Evolutionary conservation across 2,797 vertebrate species (phyloP).

Genomic region (Liasis olivaceus): DNA sequence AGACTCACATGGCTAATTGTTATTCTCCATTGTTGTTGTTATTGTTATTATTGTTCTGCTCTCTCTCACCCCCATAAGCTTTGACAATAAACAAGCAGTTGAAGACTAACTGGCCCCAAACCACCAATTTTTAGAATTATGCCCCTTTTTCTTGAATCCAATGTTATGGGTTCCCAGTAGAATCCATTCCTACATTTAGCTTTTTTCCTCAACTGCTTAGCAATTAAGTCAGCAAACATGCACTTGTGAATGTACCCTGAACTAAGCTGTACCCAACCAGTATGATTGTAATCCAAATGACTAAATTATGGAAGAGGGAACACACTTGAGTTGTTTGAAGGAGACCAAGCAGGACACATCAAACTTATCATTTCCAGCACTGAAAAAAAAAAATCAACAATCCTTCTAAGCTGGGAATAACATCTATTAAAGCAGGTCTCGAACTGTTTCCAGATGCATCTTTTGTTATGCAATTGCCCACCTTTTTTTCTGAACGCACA

Average conservation of each 20-base stretch:
- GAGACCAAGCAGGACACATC: not conserved
- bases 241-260: not conserved
- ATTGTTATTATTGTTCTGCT: not conserved
- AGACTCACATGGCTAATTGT: not conserved
- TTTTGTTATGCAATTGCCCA: not conserved
- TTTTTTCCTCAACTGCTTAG: not conserved
- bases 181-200: not conserved
- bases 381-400: not conserved
- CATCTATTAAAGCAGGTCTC: not conserved
- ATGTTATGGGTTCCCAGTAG: not conserved
- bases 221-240: not conserved
- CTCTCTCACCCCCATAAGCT: too few relatives aligned
- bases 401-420: not conserved
- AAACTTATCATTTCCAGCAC: not conserved
- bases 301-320: not conserved
- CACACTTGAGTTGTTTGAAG: not conserved
- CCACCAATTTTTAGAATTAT: not conserved
- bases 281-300: not conserved
- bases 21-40: not conserved
- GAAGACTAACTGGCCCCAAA: not conserved
- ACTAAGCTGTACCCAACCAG: not conserved
- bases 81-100: not conserved
- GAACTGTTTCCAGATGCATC: not conserved
- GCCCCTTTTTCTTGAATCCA: not conserved
- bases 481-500: not conserved